These are phyloP conservation scores for Cephus cinctus DNA, from an alignment of 1,140 invertebrate species.

Conservation along the genomic window DNA sequence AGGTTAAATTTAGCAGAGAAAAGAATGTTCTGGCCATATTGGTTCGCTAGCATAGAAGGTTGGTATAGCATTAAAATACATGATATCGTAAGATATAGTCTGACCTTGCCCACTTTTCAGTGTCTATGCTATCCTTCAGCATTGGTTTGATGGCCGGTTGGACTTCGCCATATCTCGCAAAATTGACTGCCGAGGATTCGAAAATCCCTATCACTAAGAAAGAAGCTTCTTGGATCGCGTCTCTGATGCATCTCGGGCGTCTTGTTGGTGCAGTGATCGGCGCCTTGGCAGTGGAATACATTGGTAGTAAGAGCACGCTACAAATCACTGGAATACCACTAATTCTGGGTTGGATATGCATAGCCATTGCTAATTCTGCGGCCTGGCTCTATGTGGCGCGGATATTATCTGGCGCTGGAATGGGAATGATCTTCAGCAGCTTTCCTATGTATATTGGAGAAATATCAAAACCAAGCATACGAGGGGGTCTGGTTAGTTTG, in stretches of 20 bases:
- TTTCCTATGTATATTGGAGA: constrained; percentile 70
- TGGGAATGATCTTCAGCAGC: constrained; percentile 67
- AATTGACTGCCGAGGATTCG: constrained; percentile 52
- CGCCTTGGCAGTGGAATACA: constrained; percentile 45
- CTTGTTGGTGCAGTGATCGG: constrained; percentile 47
- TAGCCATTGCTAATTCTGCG: constrained; percentile 57
- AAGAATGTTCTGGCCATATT: no score
- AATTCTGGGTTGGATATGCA: constrained; percentile 64
- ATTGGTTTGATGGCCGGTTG: constrained; percentile 42
- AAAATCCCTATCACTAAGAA: constrained; percentile 58
- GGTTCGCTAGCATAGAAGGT: no score
- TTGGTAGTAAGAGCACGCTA: constrained; percentile 69
- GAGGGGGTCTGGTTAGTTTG: constrained; percentile 66
- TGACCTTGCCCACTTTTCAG: no score
- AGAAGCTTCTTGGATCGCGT: constrained; percentile 68
- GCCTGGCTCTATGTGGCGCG: constrained; percentile 57
- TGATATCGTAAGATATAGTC: no score
- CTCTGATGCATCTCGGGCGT: constrained; percentile 58
- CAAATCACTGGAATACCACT: constrained; percentile 62
- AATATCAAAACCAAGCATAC: constrained; percentile 64
- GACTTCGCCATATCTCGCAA: constrained; percentile 59
- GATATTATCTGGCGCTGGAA: constrained; percentile 62
- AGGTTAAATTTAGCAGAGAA: no score
- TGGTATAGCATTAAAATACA: no score
- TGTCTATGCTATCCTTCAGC: no score